Base-by-base conservation (phyloP, 2,113 vertebrate species). In the Trichomycterus rosablanca region DNA sequence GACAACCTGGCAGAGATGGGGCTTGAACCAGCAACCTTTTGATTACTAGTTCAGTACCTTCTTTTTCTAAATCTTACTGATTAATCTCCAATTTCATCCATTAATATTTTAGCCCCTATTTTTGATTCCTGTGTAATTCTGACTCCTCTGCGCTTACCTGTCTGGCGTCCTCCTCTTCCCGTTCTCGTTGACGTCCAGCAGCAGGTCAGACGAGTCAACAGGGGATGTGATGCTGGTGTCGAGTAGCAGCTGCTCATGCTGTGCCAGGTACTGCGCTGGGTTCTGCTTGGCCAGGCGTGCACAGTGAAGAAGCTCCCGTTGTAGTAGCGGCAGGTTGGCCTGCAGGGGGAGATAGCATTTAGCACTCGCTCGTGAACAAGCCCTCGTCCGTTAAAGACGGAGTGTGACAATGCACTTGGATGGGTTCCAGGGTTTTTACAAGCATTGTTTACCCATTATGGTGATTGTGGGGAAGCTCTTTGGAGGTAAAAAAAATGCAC, bases 281-380 rank as follows among this genome's bases (percentile, higher is more conserved):
- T 87, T 97, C 90, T 97, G 94, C 88, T 99, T 97, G 76, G 96
- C 94, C 76, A 97, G 87, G 57, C 94, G 89, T 73, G 96, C 95
- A 0, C 94, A 97, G 84, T 98, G 93, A 61, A 97, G 84, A 70
- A 98, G 91, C 74, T 97, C 96, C 2, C 94, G 83, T 89, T 99
- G 96, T 71, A 99, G 89, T 73, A 97, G 76, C 0, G 96, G 96
- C 77, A 98, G 84, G 84, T 95, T 98, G 69, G 95, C 95, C 95
- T 97, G 72, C 0, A 54, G 53, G 23, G 4, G 59, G 23, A 56
- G 39, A 50, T 24, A 20, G 10, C 0, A 4, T 22, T 69, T 50
- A 70, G 63, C 4, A 9, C 22, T 45, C 7, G 18, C 5, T n/a
- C 32, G 12, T 23, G n/a, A 32, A 44, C 39, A 59, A 58, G 59